These are phyloP conservation scores for Cossypha dichroa DNA, from an alignment of 2,797 vertebrate genomes.

Conservation along the genomic window DNA sequence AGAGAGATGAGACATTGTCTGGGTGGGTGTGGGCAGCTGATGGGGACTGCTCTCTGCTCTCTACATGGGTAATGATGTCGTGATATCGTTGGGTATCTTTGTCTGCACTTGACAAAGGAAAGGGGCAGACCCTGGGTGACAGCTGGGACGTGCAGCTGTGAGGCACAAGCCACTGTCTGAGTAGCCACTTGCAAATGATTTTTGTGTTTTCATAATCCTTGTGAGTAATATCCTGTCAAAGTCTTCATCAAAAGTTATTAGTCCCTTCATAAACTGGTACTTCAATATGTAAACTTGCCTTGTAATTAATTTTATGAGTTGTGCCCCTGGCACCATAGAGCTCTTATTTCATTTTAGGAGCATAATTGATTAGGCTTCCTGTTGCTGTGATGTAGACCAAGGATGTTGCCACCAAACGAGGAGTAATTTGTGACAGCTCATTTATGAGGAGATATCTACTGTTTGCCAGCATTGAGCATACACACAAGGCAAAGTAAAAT, in stretches of 20 bases:
- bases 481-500: constrained; percentile 6
- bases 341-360: constrained; percentile 67
- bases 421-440: constrained; percentile 58
- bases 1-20: neutral
- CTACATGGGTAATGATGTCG: neutral
- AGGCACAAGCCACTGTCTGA: constrained; percentile 81
- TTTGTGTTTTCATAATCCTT: constrained; percentile 56
- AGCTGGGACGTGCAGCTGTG: constrained; percentile 80
- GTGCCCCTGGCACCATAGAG: constrained; percentile 46
- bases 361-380: constrained; percentile 70
- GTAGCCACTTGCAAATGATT: constrained; percentile 41
- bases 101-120: neutral
- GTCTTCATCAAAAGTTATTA: constrained; percentile 65
- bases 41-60: neutral
- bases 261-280: constrained; percentile 56
- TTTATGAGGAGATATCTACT: constrained; percentile 20
- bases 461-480: neutral
- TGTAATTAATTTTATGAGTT: constrained; percentile 70
- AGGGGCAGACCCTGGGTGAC: constrained; percentile 63
- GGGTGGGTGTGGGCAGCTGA: neutral
- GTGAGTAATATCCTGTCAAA: constrained; percentile 61
- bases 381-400: constrained; percentile 54
- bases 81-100: neutral
- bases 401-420: constrained; percentile 36
- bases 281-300: constrained; percentile 67